Base-by-base conservation (phyloP, 92 coral and sea anemone genomes). In the Phymanthus crucifer region DNA sequence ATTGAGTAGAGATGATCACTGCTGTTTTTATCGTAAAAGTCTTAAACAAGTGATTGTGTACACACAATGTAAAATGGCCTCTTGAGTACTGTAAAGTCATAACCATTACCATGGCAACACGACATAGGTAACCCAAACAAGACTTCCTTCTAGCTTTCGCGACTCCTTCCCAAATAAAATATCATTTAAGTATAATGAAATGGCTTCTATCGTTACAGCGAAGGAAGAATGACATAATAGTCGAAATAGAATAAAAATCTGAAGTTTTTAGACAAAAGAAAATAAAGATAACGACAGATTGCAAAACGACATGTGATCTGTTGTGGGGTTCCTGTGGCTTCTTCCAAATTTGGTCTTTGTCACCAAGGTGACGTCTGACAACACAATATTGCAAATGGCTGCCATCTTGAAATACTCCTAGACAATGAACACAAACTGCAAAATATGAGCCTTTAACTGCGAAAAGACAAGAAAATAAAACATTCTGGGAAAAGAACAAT, bases 361-460 rank as follows among this genome's bases (percentile, higher is more conserved):
- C 79, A 88, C 95, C 86, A 88, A 77, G 92, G 92, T 36, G 90
- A 88, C 65, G 78, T 35, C 77, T 83, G 74, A 82, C 88, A 88
- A 91, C 90, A 91, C 90, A 54, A 54, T 54, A 91, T 72, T 85
- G 76, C 18, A 57, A 40, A 33, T 85, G 84, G 86, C 87, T 92
- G 95, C 95, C 95, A 91, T 91, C 70, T 88, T 88, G 86, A 74
- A 21, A 24, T 6, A 26, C 46, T 33, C 29, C 16, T 5, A 24
- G 40, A 71, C 71, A 56, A 70, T 72, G 71, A 31, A 45, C 24
- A 32, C 56, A 80, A 70, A 71, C 57, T 32, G 34, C 78, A 77
- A 77, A 77, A 64, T 36, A 13, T 21, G 46, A 14, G 38, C 45
- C 35, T 38, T 19, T 77, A 64, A 37, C 72, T 27, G 32, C 23